Percentiles rank a stretch among this genome's conserved stretches.
These are phyloP conservation scores for Zophobas morio DNA, from an alignment of 1,140 invertebrate species.

Conservation along the genomic window DNA sequence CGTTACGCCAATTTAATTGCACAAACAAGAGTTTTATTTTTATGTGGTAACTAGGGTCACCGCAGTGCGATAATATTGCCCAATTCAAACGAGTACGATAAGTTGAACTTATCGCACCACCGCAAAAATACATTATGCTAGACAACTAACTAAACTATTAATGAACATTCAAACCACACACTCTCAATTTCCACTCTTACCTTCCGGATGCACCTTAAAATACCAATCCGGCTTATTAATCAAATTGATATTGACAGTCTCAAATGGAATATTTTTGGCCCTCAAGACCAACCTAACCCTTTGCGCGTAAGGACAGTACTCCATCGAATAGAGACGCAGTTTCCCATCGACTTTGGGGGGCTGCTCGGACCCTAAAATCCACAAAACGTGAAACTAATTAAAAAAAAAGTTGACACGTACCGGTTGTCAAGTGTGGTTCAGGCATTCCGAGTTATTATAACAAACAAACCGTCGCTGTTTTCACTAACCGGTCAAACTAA, in stretches of 20 bases:
- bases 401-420: slow-evolving; percentile 25
- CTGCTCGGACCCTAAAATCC: slow-evolving; percentile 72
- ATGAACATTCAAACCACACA: not conserved
- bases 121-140: not conserved
- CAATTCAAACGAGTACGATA: too few relatives aligned
- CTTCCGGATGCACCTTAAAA: slow-evolving; percentile 73
- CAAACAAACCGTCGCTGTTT: not conserved
- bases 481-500: not conserved
- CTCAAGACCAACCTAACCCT: slow-evolving; percentile 85
- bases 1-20: too few relatives aligned
- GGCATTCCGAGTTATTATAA: slow-evolving; percentile 4
- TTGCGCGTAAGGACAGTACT: slow-evolving; percentile 92
- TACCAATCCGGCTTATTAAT: slow-evolving; percentile 89
- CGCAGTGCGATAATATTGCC: too few relatives aligned
- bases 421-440: slow-evolving; percentile 27
- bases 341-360: slow-evolving; percentile 77
- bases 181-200: slow-evolving; percentile 34
- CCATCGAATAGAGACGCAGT: slow-evolving; percentile 88
- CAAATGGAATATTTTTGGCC: slow-evolving; percentile 88
- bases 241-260: slow-evolving; percentile 88
- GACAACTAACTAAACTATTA: not conserved
- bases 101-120: too few relatives aligned
- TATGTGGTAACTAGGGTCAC: too few relatives aligned
- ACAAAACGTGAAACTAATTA: not conserved
- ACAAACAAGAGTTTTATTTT: too few relatives aligned